Base-by-base conservation (phyloP, 2,888 invertebrate genomes). In the Glyphotaelius pellucidus region DNA sequence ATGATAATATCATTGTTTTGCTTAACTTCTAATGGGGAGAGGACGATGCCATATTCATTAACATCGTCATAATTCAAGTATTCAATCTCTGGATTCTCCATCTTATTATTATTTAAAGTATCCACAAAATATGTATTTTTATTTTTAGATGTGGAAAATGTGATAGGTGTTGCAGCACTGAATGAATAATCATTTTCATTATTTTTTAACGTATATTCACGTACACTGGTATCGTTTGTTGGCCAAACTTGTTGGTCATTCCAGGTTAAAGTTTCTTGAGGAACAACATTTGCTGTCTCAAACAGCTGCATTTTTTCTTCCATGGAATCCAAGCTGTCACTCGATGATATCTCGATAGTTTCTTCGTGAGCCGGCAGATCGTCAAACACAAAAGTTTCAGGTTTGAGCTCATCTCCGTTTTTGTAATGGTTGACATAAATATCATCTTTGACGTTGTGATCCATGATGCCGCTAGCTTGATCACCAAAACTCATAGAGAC, bases 1-100 rank as follows among this genome's bases (percentile, higher is more conserved):
- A 92, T 92, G 30, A 92, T 80, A 7, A 25, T 90, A 52, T 90
- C 91, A 88, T 93, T 90, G 47, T 92, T 91, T 81, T 92, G 80
- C 31, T 89, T 90, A 5, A 90, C 80, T 52, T 91, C 90, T 80
- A 87, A 83, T 25, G 90, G 80, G 11, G 85, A 84, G 81, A 93
- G 67, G 1, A 35, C 30, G 4, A 83, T 11, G 52, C 52, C 87
- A 32, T 32, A 91, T 52, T 89, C n/a, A 80, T 88, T 32, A 9
- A 31, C 80, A n/a, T 88, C 84, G 14, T 90, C 90, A 89, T 84
- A 88, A 32, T 52, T 80, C 31, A 90, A 31, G 14, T 80, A 25
- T n/a, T 90, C 52, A 87, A 30, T 35, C 31, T 79, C 35, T 67
- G 87, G 14, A 87, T 89, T 89, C 67, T 35, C 35, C 79, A n/a